phyloP scores from a whole-genome alignment of 2,888 invertebrate species.

The Mesorhabditis sp. region DNA sequence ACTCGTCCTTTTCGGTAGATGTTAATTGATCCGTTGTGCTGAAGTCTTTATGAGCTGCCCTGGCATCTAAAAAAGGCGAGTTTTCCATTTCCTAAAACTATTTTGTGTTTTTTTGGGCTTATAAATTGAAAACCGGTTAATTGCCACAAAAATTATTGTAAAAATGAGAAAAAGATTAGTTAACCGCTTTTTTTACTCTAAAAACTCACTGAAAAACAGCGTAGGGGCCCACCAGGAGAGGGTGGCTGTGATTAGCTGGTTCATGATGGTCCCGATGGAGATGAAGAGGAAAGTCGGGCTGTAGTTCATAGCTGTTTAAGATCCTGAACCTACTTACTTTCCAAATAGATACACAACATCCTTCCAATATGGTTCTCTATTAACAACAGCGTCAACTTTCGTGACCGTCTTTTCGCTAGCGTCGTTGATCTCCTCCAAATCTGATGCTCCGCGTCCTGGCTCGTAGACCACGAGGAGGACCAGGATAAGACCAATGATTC shows the following conservation, averaged over 20 bases:
- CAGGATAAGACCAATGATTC: neutral
- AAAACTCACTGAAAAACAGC: neutral
- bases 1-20: neutral
- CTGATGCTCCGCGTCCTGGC: neutral
- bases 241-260: neutral
- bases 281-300: neutral
- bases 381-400: neutral
- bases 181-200: neutral
- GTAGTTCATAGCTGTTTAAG: neutral
- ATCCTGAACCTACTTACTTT: neutral
- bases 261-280: neutral
- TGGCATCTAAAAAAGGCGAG: neutral
- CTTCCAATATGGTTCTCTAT: constrained; percentile 1
- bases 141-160: too few species aligned
- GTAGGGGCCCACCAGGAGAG: constrained; percentile 2
- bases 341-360: neutral
- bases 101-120: too few species aligned
- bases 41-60: neutral
- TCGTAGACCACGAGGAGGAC: neutral
- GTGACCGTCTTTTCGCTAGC: neutral
- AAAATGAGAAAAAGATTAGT: neutral
- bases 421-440: constrained; percentile 1
- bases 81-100: too few species aligned
- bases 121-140: too few species aligned
- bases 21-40: neutral